These are phyloP conservation scores for Diarsia mendica DNA, from an alignment of 2,888 invertebrate genomes.

Conservation along the genomic window DNA sequence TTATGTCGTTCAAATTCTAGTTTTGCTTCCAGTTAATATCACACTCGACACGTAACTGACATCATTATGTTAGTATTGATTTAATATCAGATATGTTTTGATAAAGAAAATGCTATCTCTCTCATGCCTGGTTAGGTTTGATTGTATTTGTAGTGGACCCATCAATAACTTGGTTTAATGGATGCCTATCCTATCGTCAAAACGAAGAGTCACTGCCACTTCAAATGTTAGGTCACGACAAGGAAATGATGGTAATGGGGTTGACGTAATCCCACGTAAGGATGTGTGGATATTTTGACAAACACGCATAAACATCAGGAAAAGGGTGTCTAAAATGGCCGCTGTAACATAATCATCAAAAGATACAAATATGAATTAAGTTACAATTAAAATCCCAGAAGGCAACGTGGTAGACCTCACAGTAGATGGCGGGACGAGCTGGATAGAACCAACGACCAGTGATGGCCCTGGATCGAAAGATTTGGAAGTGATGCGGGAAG, in stretches of 20 bases:
- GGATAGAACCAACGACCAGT: no score
- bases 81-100: constrained; percentile 49
- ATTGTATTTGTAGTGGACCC: constrained; percentile 39
- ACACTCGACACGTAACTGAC: constrained; percentile 15
- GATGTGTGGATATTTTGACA: constrained; percentile 9
- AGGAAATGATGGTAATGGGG: constrained; percentile 32
- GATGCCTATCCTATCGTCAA: constrained; percentile 14
- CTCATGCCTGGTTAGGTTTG: constrained; percentile 28
- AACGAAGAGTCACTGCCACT: constrained; percentile 20
- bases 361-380: background rate
- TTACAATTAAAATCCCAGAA: background rate
- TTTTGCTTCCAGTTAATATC: constrained; percentile 10
- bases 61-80: constrained; percentile 54
- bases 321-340: background rate
- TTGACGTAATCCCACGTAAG: background rate
- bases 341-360: background rate
- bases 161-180: constrained; percentile 50
- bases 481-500: no score
- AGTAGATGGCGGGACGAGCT: no score
- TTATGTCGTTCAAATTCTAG: constrained; percentile 15
- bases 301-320: background rate
- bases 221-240: constrained; percentile 24
- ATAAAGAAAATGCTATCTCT: constrained; percentile 55
- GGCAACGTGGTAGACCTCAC: no score
- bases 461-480: no score